These are phyloP conservation scores for Paracentrotus lividus DNA, from an alignment of 53 echinoderm and acorn worm species.

Conservation along the genomic window DNA sequence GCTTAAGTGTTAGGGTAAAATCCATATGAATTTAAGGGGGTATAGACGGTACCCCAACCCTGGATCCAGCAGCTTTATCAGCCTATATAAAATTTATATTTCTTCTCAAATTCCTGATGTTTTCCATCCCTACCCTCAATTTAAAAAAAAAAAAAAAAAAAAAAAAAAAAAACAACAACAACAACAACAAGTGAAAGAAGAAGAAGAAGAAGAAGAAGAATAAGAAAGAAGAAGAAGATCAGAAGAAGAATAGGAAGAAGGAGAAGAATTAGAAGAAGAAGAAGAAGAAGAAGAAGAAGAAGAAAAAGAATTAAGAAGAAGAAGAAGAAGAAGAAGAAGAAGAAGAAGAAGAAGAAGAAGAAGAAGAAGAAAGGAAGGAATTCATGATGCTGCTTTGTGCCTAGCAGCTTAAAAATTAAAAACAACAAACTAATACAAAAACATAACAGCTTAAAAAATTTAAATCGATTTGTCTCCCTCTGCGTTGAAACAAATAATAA, in stretches of 20 bases:
- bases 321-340: neutral
- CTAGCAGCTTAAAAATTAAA: too few species aligned
- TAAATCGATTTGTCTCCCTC: neutral
- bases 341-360: neutral
- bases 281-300: neutral
- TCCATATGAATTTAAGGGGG: too few species aligned
- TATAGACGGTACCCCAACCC: too few species aligned
- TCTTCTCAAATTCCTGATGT: too few species aligned
- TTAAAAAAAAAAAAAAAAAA: neutral
- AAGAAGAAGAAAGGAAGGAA: neutral
- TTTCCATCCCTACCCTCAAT: neutral
- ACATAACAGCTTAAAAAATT: too few species aligned
- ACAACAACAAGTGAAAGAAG: neutral
- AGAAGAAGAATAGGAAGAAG: neutral
- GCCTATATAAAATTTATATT: too few species aligned
- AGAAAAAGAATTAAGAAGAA: neutral
- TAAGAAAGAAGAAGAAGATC: neutral
- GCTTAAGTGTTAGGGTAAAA: too few species aligned
- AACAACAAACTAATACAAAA: too few species aligned
- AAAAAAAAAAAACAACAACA: neutral
- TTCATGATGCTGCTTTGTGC: too few species aligned
- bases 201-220: neutral
- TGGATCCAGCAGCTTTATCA: too few species aligned
- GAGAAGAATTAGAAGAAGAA: neutral
- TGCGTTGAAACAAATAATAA: neutral